phyloP scores from a whole-genome alignment of 1,140 invertebrate species.

The Plectrocnemia conspersa region DNA sequence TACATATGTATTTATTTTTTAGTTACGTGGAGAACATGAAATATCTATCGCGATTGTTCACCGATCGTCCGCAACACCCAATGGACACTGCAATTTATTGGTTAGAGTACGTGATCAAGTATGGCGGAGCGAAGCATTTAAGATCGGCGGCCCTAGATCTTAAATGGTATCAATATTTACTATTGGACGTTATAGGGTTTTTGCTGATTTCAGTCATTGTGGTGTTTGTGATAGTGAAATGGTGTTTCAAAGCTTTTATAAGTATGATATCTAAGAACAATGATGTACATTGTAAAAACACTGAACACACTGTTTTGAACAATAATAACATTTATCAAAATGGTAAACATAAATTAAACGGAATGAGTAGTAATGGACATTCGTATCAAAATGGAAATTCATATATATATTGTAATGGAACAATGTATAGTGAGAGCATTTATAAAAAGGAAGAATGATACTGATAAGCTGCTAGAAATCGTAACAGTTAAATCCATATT shows the following conservation, averaged over 20 bases:
- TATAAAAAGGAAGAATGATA: conserved; percentile 13
- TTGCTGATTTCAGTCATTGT: conserved; percentile 7
- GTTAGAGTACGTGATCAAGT: conserved; percentile 55
- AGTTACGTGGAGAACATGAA: conserved; percentile 39
- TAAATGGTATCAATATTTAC: conserved; percentile 54
- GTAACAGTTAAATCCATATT: neutral
- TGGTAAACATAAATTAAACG: conserved; percentile 12
- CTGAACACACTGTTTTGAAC: conserved; percentile 16
- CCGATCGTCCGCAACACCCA: conserved; percentile 45
- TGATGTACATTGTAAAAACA: neutral
- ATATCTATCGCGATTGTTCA: conserved; percentile 41
- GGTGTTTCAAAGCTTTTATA: neutral
- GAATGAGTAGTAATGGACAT: conserved; percentile 21
- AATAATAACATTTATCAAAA: conserved; percentile 30
- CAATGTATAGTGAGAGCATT: neutral
- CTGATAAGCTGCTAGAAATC: neutral
- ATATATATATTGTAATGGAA: neutral
- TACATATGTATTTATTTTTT: conserved; percentile 14
- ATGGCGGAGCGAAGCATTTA: conserved; percentile 55
- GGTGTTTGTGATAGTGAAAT: neutral
- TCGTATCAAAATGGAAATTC: conserved; percentile 20
- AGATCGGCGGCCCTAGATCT: conserved; percentile 50
- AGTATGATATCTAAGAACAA: neutral
- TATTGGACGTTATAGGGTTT: conserved; percentile 51
- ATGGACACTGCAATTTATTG: conserved; percentile 51